Conservation (phyloP, 2,113 vertebrate species). For the Dinomys branickii region DNA sequence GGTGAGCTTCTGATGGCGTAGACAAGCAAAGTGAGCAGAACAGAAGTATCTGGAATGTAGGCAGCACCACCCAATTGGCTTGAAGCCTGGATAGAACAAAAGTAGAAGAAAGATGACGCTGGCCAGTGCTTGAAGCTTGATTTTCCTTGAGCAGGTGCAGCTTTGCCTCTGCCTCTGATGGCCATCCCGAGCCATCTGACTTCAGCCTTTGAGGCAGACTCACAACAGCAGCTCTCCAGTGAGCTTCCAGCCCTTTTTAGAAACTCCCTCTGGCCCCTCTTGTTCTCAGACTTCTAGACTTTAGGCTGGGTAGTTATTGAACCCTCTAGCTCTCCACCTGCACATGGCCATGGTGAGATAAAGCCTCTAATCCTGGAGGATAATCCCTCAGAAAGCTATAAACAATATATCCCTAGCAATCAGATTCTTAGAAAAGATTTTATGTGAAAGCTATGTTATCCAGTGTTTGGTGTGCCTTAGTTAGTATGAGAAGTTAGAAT, state of each 20-base stretch:
- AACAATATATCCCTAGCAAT: background rate
- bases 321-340: background rate
- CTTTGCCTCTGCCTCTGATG: background rate
- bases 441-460: background rate
- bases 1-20: background rate
- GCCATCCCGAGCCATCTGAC: background rate
- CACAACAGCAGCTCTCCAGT: background rate
- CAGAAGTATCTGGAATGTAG: too few relatives aligned
- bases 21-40: background rate
- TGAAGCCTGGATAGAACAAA: background rate
- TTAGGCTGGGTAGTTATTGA: too few relatives aligned
- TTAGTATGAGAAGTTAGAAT: background rate
- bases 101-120: background rate
- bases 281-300: background rate
- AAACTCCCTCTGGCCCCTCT: background rate
- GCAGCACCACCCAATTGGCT: background rate
- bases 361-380: background rate
- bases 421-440: background rate
- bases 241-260: background rate
- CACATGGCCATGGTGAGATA: background rate
- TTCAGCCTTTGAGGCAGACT: background rate
- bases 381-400: background rate
- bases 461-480: background rate
- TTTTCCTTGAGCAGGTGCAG: background rate
- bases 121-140: background rate